Base-by-base conservation (phyloP, 2,113 vertebrate species). In the Gopherus evgoodei region DNA sequence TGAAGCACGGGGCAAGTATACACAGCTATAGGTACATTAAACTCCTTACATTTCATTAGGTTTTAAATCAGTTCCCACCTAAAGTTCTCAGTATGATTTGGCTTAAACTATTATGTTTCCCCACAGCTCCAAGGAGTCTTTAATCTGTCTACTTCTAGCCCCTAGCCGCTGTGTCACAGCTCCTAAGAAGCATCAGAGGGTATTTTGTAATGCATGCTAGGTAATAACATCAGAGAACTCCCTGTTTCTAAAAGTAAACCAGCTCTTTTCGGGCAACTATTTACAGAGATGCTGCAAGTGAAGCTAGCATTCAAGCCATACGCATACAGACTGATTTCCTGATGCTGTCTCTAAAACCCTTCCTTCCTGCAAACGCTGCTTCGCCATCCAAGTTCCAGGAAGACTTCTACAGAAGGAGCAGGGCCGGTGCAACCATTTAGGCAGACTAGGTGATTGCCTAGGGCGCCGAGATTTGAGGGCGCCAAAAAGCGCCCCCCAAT, bases 61-160 rank as follows among this genome's bases (percentile, higher is more conserved):
- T 47, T 93, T 94, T 78, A 47, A 90, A 53, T 2, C 88, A 59
- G 2, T 81, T 86, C 14, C 89, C 86, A 62, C 10, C 38, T 56
- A 2, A 16, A 0, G 0, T 82, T 90, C 90, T 87, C 52, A 76
- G 1, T 62, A 7, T 49, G 3, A 14, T 5, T 8, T 5, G 19
- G 2, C 81, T 94, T 75, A 89, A 93, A 22, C 12, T 89, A 86
- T 76, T 90, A 3, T 3, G 21, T 38, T 11, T 90, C 94, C 85
- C 16, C 47, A 14, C 11, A 3, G 78, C 80, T 42, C 22, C 52
- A 81, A 13, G 22, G 47, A 80, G 10, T 0, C 8, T 82, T 84
- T 86, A 42, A 82, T 16, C 31, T 17, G 2, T 31, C 0, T 0
- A 54, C 50, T 83, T 90, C 17, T 13, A 53, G 12, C 9, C 17